Conservation (phyloP, 2,113 vertebrate species). For the Erythrocercus mccallii region DNA sequence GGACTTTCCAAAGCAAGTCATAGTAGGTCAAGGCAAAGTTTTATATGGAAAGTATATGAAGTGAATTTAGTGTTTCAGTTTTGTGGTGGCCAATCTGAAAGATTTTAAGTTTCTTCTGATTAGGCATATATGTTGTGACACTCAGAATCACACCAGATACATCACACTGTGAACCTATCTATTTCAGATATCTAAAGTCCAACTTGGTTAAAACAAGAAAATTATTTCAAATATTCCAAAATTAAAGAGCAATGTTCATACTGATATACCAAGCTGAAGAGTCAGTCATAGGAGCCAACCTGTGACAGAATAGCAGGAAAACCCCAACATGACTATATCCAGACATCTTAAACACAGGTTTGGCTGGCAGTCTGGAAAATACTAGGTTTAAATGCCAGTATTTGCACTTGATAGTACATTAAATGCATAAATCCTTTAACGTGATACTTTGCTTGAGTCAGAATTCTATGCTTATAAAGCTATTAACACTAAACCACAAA, state of each 20-base stretch:
- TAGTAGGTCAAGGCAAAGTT: not conserved
- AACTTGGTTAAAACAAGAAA: not conserved
- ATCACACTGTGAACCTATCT: not conserved
- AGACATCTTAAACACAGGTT: not conserved
- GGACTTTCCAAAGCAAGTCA: not conserved
- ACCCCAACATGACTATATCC: not conserved
- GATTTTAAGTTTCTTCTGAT: not conserved
- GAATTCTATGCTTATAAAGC: slow-evolving; percentile 52
- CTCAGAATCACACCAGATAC: not conserved
- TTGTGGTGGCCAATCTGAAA: not conserved
- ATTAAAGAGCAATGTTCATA: not conserved
- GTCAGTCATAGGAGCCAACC: not conserved
- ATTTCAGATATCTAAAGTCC: not conserved
- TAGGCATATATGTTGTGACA: not conserved
- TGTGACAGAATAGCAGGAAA: not conserved
- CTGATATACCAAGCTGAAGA: not conserved
- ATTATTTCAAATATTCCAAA: not conserved
- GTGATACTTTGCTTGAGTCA: slow-evolving; percentile 52
- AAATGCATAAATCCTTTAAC: slow-evolving; percentile 60
- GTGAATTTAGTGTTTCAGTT: not conserved
- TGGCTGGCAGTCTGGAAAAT: slow-evolving; percentile 19
- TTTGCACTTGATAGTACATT: slow-evolving; percentile 43
- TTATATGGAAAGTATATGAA: not conserved
- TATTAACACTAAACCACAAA: slow-evolving; percentile 59
- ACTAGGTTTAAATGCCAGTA: slow-evolving; percentile 38